Evolutionary conservation across 2,113 vertebrate species (phyloP), one percentile per base, ranked within the genome.

Genomic region (Oncorhynchus clarkii): DNA sequence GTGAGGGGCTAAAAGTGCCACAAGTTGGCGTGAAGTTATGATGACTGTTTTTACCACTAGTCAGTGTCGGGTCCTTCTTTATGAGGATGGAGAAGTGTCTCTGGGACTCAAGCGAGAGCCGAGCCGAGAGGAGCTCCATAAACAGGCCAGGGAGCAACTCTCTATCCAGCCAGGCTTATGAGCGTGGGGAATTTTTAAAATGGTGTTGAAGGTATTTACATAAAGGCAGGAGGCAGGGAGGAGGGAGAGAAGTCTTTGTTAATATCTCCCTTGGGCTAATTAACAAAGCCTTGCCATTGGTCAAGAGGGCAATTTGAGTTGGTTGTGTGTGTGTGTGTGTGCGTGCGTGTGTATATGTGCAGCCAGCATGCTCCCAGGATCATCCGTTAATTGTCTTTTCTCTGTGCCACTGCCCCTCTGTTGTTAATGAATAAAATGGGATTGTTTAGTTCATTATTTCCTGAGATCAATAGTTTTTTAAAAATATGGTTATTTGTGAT

Each of bases 151-250:
- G 48, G 70, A 6, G 45, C n/a, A 67, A 73, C 85, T 73, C 51
- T 1, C 73, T 81, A 82, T 76, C 81, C 85, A 68, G 76, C 86
- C 82, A 79, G 84, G 85, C 91, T 92, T 91, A 92, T 60, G 66
- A 85, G 82, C 29, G 68, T 76, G 51, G 73, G 20, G 74, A 75
- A 82, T 73, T 67, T 3, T 80, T 86, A 89, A 86, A 85, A 87
- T 76, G 77, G 74, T 88, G 80, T 88, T 88, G 90, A 86, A 89
- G 85, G 79, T 79, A 88, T 90, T 91, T 89, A 91, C 85, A 90
- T 87, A 88, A 87, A 87, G 74, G 68, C 14, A 14, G 12, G 51
- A 54, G 51, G 51, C 14, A 54, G 51, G 5, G 51, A 54, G 12
- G 51, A 66, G 66, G 54, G 60, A 16, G 60, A 66, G 73, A 77